phyloP scores from a whole-genome alignment of 2,888 invertebrate genomes.

The Phaedon cochleariae region DNA sequence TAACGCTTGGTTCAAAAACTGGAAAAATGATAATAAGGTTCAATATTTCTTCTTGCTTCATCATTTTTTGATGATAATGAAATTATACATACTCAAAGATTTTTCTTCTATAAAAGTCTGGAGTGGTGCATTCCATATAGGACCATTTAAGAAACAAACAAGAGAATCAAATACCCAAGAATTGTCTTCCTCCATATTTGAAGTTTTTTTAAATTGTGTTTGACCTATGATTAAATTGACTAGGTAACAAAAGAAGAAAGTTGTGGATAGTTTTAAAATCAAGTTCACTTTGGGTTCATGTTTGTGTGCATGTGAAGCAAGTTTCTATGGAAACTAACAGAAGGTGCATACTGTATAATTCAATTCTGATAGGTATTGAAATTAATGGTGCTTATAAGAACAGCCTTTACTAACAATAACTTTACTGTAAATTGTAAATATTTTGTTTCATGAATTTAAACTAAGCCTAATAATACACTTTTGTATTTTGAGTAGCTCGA shows the following conservation, averaged over 20 bases:
- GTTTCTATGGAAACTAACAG: constrained; percentile 15
- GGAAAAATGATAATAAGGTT: too few species aligned
- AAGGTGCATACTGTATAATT: too few species aligned
- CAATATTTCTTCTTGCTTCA: constrained; percentile 11
- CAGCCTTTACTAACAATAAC: too few species aligned
- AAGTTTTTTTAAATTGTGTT: constrained; percentile 10
- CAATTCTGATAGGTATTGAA: too few species aligned
- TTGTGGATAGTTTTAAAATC: background rate
- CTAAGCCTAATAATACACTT: too few species aligned
- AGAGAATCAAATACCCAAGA: constrained; percentile 93
- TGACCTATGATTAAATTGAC: constrained; percentile 25
- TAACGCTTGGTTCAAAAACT: constrained; percentile 87
- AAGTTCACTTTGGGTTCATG: constrained; percentile 10
- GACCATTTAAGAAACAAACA: constrained; percentile 89
- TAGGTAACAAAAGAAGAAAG: background rate
- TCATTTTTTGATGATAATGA: background rate
- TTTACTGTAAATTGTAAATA: too few species aligned
- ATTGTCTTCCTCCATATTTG: constrained; percentile 67
- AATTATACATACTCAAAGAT: constrained; percentile 77
- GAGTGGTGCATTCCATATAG: constrained; percentile 91
- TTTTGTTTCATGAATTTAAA: too few species aligned
- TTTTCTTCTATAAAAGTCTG: constrained; percentile 93
- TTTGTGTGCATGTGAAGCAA: constrained; percentile 1
- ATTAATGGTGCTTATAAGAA: too few species aligned
- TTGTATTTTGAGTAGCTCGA: too few species aligned